phyloP scores from a whole-genome alignment of 2,113 vertebrate species.

The Pollachius pollachius region DNA sequence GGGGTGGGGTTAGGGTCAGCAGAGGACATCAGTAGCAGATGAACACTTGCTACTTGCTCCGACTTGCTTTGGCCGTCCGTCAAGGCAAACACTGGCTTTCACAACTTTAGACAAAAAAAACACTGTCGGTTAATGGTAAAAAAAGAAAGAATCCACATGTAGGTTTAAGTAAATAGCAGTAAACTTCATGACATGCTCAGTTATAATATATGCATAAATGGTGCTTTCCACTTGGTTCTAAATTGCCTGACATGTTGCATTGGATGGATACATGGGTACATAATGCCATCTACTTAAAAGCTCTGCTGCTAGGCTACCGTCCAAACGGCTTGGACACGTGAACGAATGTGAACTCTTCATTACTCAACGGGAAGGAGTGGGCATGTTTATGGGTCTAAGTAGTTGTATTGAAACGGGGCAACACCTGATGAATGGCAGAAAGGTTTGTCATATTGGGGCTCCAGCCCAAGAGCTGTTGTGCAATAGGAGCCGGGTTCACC shows the following conservation, averaged over 20 bases:
- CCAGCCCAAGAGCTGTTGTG: no score
- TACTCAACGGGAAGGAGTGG: no score
- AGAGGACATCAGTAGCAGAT: not conserved
- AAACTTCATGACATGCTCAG: not conserved
- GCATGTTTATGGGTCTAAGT: no score
- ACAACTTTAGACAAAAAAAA: not conserved
- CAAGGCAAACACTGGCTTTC: slow-evolving; percentile 4
- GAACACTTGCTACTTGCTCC: not conserved
- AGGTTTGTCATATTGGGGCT: no score
- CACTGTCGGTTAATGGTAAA: slow-evolving; percentile 13
- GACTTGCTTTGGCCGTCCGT: slow-evolving; percentile 20
- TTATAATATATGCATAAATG: no score
- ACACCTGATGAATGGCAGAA: no score
- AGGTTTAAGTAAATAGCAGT: slow-evolving; percentile 9
- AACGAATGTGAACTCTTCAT: no score
- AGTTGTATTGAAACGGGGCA: no score
- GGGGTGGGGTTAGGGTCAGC: no score
- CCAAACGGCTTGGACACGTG: no score
- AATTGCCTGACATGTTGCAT: not conserved
- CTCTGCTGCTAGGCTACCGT: not conserved
- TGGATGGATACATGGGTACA: slow-evolving; percentile 1
- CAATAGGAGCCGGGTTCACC: no score
- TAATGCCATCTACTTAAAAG: not conserved
- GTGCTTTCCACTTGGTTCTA: no score
- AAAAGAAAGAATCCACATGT: not conserved